A percentile compares a stretch with the other conserved stretches of the same genome.
These are phyloP conservation scores for Chironomus riparius DNA, from an alignment of 2,888 invertebrate genomes.

Conservation along the genomic window DNA sequence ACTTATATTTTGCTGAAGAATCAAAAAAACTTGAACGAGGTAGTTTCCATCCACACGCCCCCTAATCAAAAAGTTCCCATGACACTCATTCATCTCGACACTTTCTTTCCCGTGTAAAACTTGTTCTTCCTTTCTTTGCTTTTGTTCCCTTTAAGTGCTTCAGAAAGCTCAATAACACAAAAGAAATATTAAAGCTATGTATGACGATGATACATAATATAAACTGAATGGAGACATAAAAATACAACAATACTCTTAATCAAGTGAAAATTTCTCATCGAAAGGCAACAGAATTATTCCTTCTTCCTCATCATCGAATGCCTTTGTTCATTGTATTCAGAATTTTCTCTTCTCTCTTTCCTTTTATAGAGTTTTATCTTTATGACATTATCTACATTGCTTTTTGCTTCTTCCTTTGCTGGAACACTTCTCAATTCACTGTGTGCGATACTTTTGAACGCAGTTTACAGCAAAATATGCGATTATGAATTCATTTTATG, in stretches of 20 bases:
- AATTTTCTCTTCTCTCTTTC: neutral
- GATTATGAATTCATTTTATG: no score
- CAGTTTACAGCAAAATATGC: no score
- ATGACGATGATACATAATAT: neutral
- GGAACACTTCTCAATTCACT: neutral
- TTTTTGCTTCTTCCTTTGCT: neutral
- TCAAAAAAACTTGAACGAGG: neutral
- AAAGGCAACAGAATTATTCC: neutral
- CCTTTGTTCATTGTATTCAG: neutral
- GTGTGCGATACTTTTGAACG: no score
- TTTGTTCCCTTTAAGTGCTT: neutral
- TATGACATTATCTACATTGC: neutral
- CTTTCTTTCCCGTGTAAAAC: neutral
- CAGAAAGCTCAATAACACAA: neutral
- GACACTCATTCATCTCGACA: neutral
- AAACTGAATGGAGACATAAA: neutral
- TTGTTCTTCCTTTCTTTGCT: neutral
- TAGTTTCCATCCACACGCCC: neutral
- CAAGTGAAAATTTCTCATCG: conserved; percentile 1
- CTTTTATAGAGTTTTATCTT: neutral
- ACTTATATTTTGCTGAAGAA: neutral
- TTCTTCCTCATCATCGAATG: neutral
- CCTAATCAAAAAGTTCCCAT: neutral
- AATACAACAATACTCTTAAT: neutral
- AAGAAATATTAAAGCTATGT: neutral